Percentiles rank a stretch among this genome's conserved stretches.
phyloP scores from a whole-genome alignment of 2,888 invertebrate genomes.

The Dasypolia templi region DNA sequence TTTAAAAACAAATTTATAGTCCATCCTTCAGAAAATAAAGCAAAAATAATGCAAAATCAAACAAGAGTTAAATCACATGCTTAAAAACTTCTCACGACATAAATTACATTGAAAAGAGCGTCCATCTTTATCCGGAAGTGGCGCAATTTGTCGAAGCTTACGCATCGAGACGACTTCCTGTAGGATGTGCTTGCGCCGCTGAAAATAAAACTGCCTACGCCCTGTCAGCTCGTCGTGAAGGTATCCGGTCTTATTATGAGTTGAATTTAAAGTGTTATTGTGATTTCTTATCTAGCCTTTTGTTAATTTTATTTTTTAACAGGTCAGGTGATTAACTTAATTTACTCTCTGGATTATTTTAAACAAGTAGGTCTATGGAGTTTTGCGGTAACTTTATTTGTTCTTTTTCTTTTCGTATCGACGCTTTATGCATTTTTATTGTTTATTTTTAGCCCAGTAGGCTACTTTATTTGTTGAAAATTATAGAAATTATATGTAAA shows the following conservation, averaged over 20 bases:
- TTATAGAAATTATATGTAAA: neutral
- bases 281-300: constrained; percentile 33
- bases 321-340: neutral
- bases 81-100: constrained; percentile 67
- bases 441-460: neutral
- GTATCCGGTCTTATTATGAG: constrained; percentile 65
- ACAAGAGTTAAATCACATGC: constrained; percentile 58
- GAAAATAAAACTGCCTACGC: constrained; percentile 70
- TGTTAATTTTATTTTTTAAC: neutral
- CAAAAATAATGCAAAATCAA: constrained; percentile 56
- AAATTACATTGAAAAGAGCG: constrained; percentile 62
- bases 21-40: constrained; percentile 28
- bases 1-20: constrained; percentile 43
- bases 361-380: neutral
- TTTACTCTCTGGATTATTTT: neutral
- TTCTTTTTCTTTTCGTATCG: neutral
- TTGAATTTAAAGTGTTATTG: constrained; percentile 38
- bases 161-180: constrained; percentile 84
- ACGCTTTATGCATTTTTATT: too few relatives aligned
- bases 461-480: neutral
- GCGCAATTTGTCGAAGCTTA: constrained; percentile 83
- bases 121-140: constrained; percentile 80
- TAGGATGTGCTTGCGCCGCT: constrained; percentile 67
- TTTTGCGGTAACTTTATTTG: neutral
- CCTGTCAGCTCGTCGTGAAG: constrained; percentile 63